phyloP scores from a whole-genome alignment of 2,113 vertebrate species.

The Noctilio leporinus region DNA sequence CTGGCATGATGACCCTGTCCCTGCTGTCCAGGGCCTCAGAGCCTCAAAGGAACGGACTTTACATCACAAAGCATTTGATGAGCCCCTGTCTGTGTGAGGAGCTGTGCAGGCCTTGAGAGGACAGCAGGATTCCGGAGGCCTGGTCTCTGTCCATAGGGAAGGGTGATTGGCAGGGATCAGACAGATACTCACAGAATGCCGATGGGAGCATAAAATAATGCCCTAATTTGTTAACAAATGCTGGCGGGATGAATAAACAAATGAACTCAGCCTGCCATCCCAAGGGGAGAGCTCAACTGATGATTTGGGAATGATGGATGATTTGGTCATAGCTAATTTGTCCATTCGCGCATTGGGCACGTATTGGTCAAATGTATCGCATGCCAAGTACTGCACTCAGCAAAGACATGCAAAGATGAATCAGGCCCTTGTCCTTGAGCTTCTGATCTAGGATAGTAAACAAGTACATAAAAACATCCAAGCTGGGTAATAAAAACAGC shows the following conservation, averaged over 20 bases:
- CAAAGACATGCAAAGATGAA: neutral
- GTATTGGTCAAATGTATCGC: neutral
- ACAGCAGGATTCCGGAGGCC: neutral
- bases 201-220: neutral
- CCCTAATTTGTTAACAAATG: neutral
- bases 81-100: neutral
- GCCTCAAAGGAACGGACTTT: neutral
- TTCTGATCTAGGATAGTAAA: neutral
- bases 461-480: neutral
- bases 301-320: neutral
- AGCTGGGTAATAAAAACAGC: neutral
- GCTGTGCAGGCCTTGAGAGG: neutral
- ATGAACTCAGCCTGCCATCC: neutral
- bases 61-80: neutral
- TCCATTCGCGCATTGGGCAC: neutral
- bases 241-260: neutral
- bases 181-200: neutral
- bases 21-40: neutral
- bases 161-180: accelerated
- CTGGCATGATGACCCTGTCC: neutral
- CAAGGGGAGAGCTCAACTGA: neutral
- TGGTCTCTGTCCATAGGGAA: neutral
- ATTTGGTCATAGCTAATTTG: neutral
- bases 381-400: neutral
- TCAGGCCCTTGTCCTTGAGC: neutral